Evolutionary conservation across 1,140 invertebrate genomes (phyloP).

Genomic region (Arctopsyche grandis): DNA sequence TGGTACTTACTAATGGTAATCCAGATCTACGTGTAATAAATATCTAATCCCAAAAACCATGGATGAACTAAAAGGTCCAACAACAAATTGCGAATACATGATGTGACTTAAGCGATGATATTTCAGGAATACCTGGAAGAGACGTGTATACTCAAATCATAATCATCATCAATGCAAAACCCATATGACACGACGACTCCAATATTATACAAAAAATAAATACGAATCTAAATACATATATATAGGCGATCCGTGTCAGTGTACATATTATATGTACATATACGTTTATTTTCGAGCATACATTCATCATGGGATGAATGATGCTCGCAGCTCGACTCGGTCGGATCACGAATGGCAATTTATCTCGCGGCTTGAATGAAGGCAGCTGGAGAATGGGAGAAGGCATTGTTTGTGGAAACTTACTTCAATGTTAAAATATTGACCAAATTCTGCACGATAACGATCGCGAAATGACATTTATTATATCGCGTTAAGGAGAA

Average conservation of each 20-base stretch:
- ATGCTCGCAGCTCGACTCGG: background rate
- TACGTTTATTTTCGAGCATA: background rate
- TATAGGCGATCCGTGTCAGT: background rate
- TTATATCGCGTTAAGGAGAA: background rate
- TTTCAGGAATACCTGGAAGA: no score
- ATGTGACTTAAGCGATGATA: background rate
- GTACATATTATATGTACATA: no score
- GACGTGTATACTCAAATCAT: no score
- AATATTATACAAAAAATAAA: background rate
- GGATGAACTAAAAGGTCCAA: background rate
- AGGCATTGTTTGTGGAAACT: background rate
- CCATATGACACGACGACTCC: no score
- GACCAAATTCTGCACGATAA: background rate
- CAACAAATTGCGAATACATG: background rate
- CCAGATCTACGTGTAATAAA: no score
- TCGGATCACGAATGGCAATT: background rate
- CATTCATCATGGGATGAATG: background rate
- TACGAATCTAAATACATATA: background rate
- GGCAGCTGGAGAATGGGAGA: background rate
- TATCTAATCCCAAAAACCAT: no score
- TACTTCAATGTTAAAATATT: background rate
- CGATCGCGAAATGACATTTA: conserved; percentile 3
- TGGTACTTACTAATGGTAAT: no score
- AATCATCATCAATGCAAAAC: no score
- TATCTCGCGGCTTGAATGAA: background rate